Evolutionary conservation across 2,888 invertebrate species (phyloP), one percentile per base, ranked within the genome.

Genomic region (Micoletzkya japonica): DNA sequence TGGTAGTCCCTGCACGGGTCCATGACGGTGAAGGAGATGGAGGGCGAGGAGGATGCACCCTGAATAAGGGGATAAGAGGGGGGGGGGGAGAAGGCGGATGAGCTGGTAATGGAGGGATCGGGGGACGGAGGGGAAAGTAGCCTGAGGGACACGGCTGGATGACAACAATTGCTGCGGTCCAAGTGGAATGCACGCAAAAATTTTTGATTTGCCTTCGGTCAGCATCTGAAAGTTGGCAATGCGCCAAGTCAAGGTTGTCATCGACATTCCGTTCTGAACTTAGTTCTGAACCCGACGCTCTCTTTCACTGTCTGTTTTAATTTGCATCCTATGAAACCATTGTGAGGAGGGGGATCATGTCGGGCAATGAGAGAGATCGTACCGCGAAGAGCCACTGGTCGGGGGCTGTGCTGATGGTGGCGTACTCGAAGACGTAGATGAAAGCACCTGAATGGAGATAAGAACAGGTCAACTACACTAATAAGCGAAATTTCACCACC

Each of bases 1-100:
- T 83, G 83, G 71, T 83, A 83, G 71, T 83, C 83, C 20, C 80
- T 75, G 71, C 83, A 83, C 30, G 82, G 79, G 59, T 83, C 83
- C 52, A 77, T 75, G 34, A 83, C 77, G 50, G 76, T 75, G 76
- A 83, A 83, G 1, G 76, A 75, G 52, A 82, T 74, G 54, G 81
- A 74, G 34, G 83, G 82, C 56, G 73, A 76, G 10, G 77, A 72
- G 3, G 82, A 82, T 24, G 82, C 80, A 14, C 82, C 83, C 83
- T 83, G 72, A 52, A 81, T 58, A n/a, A 17, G 26, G 26, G 26
- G 49, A 58, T 49, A 32, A 63, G n/a, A 63, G 63, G n/a, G n/a
- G n/a, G n/a, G n/a, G n/a, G n/a, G n/a, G n/a, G n/a, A n/a, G n/a
- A n/a, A n/a, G n/a, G n/a, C n/a, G n/a, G n/a, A n/a, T n/a, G n/a